A percentile compares a stretch with the other conserved stretches of the same genome.
phyloP scores from a whole-genome alignment of 1,140 invertebrate genomes.

The Carposina sasakii region DNA sequence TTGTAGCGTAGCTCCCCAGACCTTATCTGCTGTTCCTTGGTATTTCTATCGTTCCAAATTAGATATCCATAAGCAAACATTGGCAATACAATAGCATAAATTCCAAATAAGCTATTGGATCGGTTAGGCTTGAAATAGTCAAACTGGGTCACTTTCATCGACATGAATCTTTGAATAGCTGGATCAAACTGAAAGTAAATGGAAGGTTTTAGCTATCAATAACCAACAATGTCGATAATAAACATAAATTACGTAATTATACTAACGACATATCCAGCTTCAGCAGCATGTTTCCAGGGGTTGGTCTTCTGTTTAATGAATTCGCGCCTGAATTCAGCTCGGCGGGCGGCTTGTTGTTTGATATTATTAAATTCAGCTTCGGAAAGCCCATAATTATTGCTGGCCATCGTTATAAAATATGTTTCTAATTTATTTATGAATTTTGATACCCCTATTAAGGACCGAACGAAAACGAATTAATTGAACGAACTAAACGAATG shows the following conservation, averaged over 20 bases:
- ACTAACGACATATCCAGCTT: constrained; percentile 66
- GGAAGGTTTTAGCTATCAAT: background rate
- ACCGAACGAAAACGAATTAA: no score
- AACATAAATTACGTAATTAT: constrained; percentile 60
- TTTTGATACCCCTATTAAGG: no score
- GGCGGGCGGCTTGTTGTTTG: constrained; percentile 73
- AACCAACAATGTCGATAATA: constrained; percentile 13
- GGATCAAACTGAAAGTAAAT: background rate
- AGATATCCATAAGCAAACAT: constrained; percentile 62
- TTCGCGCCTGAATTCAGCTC: constrained; percentile 74
- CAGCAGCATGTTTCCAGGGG: constrained; percentile 72
- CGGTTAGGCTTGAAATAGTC: constrained; percentile 77
- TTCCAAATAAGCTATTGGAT: constrained; percentile 62
- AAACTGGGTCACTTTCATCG: constrained; percentile 73
- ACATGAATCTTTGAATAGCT: constrained; percentile 76
- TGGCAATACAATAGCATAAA: constrained; percentile 69
- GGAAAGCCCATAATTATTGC: constrained; percentile 62
- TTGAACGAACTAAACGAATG: no score
- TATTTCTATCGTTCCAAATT: constrained; percentile 61
- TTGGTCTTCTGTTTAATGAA: constrained; percentile 80
- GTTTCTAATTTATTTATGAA: no score
- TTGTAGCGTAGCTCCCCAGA: constrained; percentile 78
- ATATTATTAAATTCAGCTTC: constrained; percentile 62
- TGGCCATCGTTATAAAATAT: constrained; percentile 44
- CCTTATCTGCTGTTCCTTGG: constrained; percentile 69